phyloP scores from a whole-genome alignment of 2,888 invertebrate genomes.

The Lepidonotus clava region DNA sequence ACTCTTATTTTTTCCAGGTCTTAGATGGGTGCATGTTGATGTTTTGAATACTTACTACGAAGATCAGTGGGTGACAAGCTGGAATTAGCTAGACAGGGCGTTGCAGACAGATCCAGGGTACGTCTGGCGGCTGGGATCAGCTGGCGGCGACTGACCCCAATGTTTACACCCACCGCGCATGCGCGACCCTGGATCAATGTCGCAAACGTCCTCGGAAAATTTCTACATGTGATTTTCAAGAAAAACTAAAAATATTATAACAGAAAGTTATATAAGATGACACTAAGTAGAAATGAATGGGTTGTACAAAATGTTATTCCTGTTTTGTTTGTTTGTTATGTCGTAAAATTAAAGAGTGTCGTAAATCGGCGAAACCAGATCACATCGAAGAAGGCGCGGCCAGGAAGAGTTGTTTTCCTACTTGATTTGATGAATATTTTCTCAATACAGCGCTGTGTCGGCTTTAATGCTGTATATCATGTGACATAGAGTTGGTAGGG shows the following conservation, averaged over 20 bases:
- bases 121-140: conserved; percentile 10
- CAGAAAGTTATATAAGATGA: neutral
- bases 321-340: neutral
- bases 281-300: no score
- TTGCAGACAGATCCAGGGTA: conserved; percentile 2
- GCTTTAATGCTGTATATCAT: no score
- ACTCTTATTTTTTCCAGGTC: no score
- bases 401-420: conserved; percentile 8
- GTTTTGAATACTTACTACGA: neutral
- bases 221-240: neutral
- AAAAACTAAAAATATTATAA: neutral
- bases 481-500: no score
- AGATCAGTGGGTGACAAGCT: neutral
- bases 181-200: conserved; percentile 15
- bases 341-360: neutral
- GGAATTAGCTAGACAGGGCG: neutral
- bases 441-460: neutral
- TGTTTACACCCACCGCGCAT: conserved; percentile 22
- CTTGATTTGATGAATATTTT: neutral
- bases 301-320: no score
- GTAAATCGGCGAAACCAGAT: neutral
- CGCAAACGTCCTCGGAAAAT: neutral
- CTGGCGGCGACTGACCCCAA: conserved; percentile 13
- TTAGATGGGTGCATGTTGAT: no score
- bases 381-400: conserved; percentile 21